These are phyloP conservation scores for Zaprionus capensis DNA, from an alignment of 1,140 invertebrate species.

Conservation along the genomic window DNA sequence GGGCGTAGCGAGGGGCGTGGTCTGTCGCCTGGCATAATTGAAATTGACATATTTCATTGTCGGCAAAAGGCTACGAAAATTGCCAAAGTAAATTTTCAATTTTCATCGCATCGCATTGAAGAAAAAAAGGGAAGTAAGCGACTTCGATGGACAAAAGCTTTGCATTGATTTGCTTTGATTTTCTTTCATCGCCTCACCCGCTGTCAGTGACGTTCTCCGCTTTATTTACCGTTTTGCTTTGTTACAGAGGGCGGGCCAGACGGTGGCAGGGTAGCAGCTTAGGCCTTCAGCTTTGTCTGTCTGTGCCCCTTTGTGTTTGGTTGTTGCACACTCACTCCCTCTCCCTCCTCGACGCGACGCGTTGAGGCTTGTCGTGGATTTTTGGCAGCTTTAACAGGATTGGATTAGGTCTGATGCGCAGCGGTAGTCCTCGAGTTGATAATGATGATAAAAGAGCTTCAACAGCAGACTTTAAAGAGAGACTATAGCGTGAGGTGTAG, in stretches of 20 bases:
- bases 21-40: constrained; percentile 58
- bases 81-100: constrained; percentile 80
- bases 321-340: background rate
- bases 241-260: constrained; percentile 31
- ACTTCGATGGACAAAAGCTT: constrained; percentile 22
- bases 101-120: constrained; percentile 66
- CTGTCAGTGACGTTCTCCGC: constrained; percentile 48
- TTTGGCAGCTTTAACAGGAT: constrained; percentile 78
- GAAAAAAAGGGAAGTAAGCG: background rate
- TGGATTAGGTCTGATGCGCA: constrained; percentile 51
- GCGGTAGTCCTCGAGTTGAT: constrained; percentile 21
- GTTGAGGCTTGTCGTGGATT: constrained; percentile 66
- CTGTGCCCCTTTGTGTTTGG: constrained; percentile 16
- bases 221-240: constrained; percentile 70
- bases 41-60: constrained; percentile 81
- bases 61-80: constrained; percentile 54
- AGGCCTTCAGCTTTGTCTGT: constrained; percentile 65
- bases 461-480: background rate
- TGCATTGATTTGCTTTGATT: constrained; percentile 79
- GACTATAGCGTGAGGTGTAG: background rate
- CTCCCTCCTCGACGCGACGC: constrained; percentile 34
- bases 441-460: constrained; percentile 21
- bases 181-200: constrained; percentile 64
- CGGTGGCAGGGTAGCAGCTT: constrained; percentile 32
- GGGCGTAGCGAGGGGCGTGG: constrained; percentile 15